Evolutionary conservation across 2,113 vertebrate species (phyloP).

Genomic region (Andinoacara biseriatus): DNA sequence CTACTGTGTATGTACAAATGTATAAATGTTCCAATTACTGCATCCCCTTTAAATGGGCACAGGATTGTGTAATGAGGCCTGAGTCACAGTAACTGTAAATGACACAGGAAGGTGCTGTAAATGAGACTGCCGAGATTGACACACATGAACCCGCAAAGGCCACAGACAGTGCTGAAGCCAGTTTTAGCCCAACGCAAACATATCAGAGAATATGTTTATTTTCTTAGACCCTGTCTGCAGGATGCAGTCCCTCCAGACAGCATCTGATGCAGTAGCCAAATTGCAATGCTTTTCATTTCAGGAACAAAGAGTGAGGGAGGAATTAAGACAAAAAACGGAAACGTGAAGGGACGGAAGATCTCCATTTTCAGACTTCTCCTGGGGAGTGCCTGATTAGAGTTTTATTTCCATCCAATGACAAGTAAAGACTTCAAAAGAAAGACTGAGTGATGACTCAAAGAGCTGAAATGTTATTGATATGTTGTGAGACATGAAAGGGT

Average conservation of each 20-base stretch:
- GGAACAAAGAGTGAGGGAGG: conserved; percentile 28
- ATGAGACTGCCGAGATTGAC: not conserved
- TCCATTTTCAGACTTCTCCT: not conserved
- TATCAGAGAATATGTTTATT: conserved; percentile 3
- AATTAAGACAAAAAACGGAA: conserved; percentile 31
- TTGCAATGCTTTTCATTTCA: not conserved
- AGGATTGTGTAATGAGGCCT: not conserved
- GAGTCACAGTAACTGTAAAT: not conserved
- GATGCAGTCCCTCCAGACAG: conserved; percentile 25
- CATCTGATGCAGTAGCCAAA: conserved; percentile 22
- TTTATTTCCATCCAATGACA: conserved; percentile 33
- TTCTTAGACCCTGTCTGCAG: conserved; percentile 29
- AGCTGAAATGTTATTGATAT: conserved; percentile 23
- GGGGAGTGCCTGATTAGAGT: conserved; percentile 40
- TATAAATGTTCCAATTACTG: not conserved
- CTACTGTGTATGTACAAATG: not conserved
- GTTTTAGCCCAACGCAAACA: not conserved
- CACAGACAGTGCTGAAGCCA: not conserved
- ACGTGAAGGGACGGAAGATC: conserved; percentile 27
- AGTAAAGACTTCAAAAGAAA: conserved; percentile 24
- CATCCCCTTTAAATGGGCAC: not conserved
- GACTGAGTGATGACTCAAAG: conserved; percentile 13
- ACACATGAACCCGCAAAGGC: not conserved
- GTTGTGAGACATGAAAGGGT: conserved; percentile 46
- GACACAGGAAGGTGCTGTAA: not conserved